Evolutionary conservation across 2,888 invertebrate species (phyloP).

Genomic region (Acrobasis suavella): DNA sequence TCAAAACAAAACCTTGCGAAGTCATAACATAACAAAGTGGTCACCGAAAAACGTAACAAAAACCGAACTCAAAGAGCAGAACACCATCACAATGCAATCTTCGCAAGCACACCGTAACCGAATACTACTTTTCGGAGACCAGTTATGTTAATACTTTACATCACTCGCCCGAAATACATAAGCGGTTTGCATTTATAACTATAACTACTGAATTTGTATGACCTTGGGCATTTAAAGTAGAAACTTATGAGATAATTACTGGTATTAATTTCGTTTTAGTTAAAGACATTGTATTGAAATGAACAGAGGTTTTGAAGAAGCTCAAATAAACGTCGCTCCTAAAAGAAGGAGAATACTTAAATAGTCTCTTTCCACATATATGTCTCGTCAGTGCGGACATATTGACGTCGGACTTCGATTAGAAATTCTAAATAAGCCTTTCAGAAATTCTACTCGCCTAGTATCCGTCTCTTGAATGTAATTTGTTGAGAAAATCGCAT

Average conservation of each 20-base stretch:
- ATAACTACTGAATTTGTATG: constrained; percentile 21
- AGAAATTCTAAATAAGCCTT: no score
- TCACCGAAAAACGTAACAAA: constrained; percentile 8
- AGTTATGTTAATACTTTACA: constrained; percentile 61
- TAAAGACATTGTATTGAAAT: no score
- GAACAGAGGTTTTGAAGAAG: no score
- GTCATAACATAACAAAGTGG: background rate
- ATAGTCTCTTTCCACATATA: no score
- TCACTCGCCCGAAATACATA: constrained; percentile 47
- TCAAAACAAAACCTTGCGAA: constrained; percentile 8
- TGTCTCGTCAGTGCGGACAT: no score
- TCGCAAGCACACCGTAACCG: constrained; percentile 37
- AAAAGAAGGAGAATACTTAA: no score
- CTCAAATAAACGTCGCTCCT: no score
- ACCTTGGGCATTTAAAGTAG: constrained; percentile 7
- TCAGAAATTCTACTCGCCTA: no score
- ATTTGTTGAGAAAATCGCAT: no score
- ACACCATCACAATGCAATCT: constrained; percentile 20
- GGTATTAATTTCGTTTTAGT: no score
- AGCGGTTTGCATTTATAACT: constrained; percentile 28
- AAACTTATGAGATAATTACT: background rate
- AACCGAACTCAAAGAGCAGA: constrained; percentile 17
- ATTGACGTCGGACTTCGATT: no score
- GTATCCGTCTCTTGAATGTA: no score
- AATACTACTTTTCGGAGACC: constrained; percentile 47